Evolutionary conservation across 2,113 vertebrate genomes (phyloP), one percentile per base, ranked within the genome.

Genomic region (Ptilonorhynchus violaceus): DNA sequence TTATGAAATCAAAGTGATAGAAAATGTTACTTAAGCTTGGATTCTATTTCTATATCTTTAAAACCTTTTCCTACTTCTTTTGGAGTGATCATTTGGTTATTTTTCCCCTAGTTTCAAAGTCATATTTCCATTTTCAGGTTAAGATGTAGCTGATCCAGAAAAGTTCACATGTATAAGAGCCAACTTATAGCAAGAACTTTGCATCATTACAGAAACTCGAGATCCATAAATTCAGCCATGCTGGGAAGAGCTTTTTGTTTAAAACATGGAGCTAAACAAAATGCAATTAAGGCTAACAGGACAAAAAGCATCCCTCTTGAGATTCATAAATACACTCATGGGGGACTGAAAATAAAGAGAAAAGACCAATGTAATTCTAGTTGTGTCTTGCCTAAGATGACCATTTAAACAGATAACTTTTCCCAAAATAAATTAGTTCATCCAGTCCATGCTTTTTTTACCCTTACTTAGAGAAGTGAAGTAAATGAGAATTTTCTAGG

Each of bases 231-330:
- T 64, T 78, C 79, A 93, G 3, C 90, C 47, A 80, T 47, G 17
- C 49, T 89, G 88, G 86, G 92, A 87, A 91, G 50, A 75, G 33
- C 37, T 85, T 94, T 91, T 94, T 96, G 84, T 96, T 97, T 95
- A 93, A 95, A 96, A 64, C 39, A 89, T 7, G 2, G 7, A 96
- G 64, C 85, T 95, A 97, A 97, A 97, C 92, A 96, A 92, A 94
- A 96, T 63, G 70, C 86, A 95, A 93, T 97, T 96, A 97, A 95
- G 85, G 39, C 75, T 95, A 96, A 90, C 68, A 92, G 75, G 88
- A 87, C 88, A 92, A 96, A 96, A 97, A 91, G 2, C 58, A 72
- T 78, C 37, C 55, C 93, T 90, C 95, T 90, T 77, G 94, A 95
- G 81, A 95, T 94, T 86, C 75, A 39, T 96, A 97, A 97, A 96